These are phyloP conservation scores for Chondrilla cf. caribensis DNA, from an alignment of 37 sponge, comb jelly and placozoan genomes.

Conservation along the genomic window DNA sequence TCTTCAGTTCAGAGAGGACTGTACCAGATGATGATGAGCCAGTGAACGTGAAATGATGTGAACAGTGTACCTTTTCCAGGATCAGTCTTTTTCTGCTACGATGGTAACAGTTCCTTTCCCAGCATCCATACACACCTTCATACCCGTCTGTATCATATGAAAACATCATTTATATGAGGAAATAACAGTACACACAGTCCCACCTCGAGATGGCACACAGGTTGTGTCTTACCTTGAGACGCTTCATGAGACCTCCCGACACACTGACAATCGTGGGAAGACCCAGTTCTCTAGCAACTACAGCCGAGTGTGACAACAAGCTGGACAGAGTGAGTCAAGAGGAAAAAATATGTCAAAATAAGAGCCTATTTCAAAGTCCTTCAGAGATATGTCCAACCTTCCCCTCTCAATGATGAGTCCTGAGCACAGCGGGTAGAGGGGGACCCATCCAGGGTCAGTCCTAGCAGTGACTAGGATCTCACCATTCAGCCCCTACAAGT, in stretches of 20 bases:
- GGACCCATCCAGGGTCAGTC: slow-evolving; percentile 92
- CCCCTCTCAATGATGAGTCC: slow-evolving; percentile 86
- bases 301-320: slow-evolving; percentile 86
- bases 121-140: slow-evolving; percentile 78
- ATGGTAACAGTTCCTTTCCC: slow-evolving; percentile 54
- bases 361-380: not conserved
- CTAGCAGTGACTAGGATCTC: slow-evolving; percentile 87
- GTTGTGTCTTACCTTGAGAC: slow-evolving; percentile 52
- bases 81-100: not conserved
- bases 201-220: too few species aligned
- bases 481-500: slow-evolving; percentile 53
- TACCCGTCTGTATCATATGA: slow-evolving; percentile 58
- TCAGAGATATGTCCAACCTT: slow-evolving; percentile 36
- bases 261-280: slow-evolving; percentile 90
- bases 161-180: too few species aligned
- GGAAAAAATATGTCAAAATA: not conserved
- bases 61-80: too few species aligned
- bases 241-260: slow-evolving; percentile 87
- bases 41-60: too few species aligned
- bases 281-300: slow-evolving; percentile 86
- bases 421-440: slow-evolving; percentile 84
- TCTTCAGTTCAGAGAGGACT: too few species aligned
- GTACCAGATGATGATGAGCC: too few species aligned
- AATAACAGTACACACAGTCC: too few species aligned
- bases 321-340: slow-evolving; percentile 29